Base-by-base conservation (phyloP, 2,888 invertebrate genomes). In the Pterostichus madidus region DNA sequence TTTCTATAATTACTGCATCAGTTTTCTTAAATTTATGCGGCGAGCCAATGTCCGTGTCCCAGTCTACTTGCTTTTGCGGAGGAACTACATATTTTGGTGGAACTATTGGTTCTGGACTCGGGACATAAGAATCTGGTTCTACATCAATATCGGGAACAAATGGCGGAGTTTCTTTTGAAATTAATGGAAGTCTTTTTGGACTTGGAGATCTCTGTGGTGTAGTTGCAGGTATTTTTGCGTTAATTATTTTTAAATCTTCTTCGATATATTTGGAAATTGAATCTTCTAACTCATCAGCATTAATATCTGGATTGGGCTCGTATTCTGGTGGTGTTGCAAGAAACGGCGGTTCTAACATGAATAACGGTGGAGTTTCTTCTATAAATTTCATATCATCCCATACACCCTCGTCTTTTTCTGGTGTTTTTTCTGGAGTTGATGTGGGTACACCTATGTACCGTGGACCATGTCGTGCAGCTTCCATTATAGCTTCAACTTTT, bases 171-270 rank as follows among this genome's bases (percentile, higher is more conserved):
- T 49, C 44, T 5, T 13, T 10, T n/a, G 32, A 17, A 56, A 59
- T n/a, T 17, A 13, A 24, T 15, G 35, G 46, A 13, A 10, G 73
- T 17, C 75, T 59, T 31, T 64, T 53, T 59, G 82, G 82, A 11
- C 32, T 49, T 64, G 75, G 76, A 49, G 82, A 59, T 52, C 49
- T 73, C 59, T 61, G 52, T 32, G 82, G 82, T 76, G 75, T 75
- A 8, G 82, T 82, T 8, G 24, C 82, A 53, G 83, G 78, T 56
- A 77, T 5, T 15, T 13, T 52, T 35, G 77, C 77, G 5, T 68
- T 17, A 13, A 78, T 49, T 6, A 77, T 13, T 68, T 75, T 80
- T 73, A 80, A 61, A 13, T 84, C 80, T 80, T 80, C 80, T 13
- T 52, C 39, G 15, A 56, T 71, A 15, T 71, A 73, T 39, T 56